Conservation (phyloP, 2,113 vertebrate genomes). For the Aix galericulata region DNA sequence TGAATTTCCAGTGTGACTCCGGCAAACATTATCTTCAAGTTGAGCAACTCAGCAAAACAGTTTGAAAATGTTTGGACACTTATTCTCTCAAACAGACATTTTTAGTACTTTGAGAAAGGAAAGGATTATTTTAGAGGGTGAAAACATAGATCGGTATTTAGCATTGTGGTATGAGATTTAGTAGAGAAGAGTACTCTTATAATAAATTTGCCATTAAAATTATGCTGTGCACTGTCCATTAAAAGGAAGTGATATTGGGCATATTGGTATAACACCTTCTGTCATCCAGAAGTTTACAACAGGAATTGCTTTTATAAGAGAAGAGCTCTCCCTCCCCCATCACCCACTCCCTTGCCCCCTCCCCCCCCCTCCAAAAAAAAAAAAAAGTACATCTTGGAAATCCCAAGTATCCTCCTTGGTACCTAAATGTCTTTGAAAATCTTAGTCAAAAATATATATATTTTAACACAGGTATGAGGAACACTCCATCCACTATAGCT, state of each 20-base stretch:
- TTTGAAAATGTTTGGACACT: neutral
- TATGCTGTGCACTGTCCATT: too few relatives aligned
- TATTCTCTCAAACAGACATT: neutral
- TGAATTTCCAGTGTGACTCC: neutral
- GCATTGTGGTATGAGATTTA: neutral
- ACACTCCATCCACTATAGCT: fast-evolving
- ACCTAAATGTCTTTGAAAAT: neutral
- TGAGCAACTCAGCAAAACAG: neutral
- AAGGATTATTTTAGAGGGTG: neutral
- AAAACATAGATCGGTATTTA: neutral
- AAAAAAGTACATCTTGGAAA: neutral
- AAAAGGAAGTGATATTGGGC: neutral
- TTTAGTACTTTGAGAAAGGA: neutral
- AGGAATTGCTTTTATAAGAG: neutral
- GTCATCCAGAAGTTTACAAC: neutral
- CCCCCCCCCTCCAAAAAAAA: neutral
- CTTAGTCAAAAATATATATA: too few relatives aligned
- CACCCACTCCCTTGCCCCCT: too few relatives aligned
- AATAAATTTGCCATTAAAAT: neutral
- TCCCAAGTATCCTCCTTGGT: neutral
- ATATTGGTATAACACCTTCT: neutral
- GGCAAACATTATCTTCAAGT: neutral
- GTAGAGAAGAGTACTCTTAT: neutral
- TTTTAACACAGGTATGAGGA: neutral
- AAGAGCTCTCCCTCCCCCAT: neutral